Evolutionary conservation across 1,140 invertebrate genomes (phyloP).

Genomic region (Hylaeus volcanicus): DNA sequence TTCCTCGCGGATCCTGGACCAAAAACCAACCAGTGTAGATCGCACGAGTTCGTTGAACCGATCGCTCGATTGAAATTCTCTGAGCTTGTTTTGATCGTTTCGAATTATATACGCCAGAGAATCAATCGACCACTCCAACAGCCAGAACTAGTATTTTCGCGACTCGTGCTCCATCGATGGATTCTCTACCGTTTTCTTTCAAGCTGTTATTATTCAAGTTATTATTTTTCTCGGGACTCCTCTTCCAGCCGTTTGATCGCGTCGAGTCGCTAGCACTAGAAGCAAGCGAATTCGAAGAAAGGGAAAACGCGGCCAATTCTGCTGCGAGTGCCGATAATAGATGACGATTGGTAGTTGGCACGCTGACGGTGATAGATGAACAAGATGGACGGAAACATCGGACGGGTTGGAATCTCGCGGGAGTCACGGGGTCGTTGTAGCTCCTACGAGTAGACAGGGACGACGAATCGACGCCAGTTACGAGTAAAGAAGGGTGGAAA

Average conservation of each 20-base stretch:
- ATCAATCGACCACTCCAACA: no score
- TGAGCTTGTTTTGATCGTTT: not conserved
- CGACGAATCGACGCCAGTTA: constrained; percentile 22
- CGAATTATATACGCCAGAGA: no score
- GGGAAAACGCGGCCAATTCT: not conserved
- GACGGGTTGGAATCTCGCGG: not conserved
- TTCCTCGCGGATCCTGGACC: constrained; percentile 27
- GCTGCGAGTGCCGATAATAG: constrained; percentile 3
- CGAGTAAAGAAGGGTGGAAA: constrained; percentile 30
- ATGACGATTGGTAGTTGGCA: constrained; percentile 5
- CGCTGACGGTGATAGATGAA: constrained; percentile 5
- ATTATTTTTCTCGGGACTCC: no score
- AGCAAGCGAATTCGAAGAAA: not conserved
- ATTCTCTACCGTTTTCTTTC: no score
- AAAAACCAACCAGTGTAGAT: constrained; percentile 24
- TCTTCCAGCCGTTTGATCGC: no score
- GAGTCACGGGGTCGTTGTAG: not conserved
- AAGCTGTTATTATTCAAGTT: no score
- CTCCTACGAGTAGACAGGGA: no score
- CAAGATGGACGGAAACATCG: constrained; percentile 17
- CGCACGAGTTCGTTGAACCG: constrained; percentile 2
- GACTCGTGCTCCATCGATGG: no score
- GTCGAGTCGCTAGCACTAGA: no score
- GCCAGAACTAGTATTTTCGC: no score
- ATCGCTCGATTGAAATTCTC: not conserved